phyloP scores from a whole-genome alignment of 2,888 invertebrate species.

The Rotaria sp. region DNA sequence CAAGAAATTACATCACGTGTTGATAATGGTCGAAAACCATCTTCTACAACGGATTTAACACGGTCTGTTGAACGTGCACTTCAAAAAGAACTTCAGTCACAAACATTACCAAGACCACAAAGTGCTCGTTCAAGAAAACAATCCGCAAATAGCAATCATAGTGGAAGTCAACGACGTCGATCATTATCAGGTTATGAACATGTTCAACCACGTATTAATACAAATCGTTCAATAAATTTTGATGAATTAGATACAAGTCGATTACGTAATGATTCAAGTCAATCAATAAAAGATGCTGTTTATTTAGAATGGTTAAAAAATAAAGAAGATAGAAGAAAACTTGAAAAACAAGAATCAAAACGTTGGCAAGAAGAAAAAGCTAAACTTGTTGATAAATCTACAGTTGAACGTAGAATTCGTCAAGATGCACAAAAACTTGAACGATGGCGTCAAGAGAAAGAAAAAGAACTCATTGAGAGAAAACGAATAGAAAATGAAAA shows the following conservation, averaged over 20 bases:
- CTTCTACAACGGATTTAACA: background rate
- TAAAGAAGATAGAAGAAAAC: background rate
- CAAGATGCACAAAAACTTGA: background rate
- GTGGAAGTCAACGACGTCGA: background rate
- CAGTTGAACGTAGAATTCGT: background rate
- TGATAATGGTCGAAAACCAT: background rate
- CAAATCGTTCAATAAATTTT: slow-evolving; percentile 16
- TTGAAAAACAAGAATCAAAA: background rate
- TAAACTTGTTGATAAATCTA: background rate
- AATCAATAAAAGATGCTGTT: background rate
- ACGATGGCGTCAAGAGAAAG: slow-evolving; percentile 16
- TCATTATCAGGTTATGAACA: background rate
- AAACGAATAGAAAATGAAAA: background rate
- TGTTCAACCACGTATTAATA: slow-evolving; percentile 12
- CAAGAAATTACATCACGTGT: background rate
- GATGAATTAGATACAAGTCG: slow-evolving; percentile 4
- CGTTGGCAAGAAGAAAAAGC: background rate
- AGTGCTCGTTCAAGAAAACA: background rate
- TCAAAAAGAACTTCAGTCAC: background rate
- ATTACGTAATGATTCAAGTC: background rate
- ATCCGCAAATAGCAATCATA: background rate
- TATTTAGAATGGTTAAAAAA: slow-evolving; percentile 4
- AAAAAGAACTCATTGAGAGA: background rate
- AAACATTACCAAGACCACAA: background rate
- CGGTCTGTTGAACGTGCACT: background rate